Conservation (phyloP, 2,113 vertebrate genomes). For the Hylia prasina region DNA sequence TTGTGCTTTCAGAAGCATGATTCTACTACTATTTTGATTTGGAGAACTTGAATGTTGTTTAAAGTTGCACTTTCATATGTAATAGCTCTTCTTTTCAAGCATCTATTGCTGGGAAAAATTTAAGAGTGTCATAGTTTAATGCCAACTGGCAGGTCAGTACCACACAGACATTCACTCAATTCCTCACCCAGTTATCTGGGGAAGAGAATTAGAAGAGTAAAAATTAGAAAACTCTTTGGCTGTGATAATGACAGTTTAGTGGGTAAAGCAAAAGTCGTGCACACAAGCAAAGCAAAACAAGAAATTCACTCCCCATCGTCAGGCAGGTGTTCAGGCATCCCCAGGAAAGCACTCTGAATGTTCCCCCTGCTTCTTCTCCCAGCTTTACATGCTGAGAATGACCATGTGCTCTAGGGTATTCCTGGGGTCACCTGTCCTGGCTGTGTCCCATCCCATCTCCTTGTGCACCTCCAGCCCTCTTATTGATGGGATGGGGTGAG, state of each 20-base stretch:
- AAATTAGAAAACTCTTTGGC: background rate
- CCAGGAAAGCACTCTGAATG: background rate
- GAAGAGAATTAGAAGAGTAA: background rate
- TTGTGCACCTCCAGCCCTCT: rapidly evolving
- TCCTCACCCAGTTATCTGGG: background rate
- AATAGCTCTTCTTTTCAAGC: background rate
- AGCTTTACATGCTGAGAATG: background rate
- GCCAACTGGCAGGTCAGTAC: background rate
- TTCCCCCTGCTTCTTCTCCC: background rate
- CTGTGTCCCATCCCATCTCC: background rate
- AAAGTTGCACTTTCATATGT: background rate
- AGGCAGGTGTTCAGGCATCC: background rate
- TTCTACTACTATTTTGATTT: background rate
- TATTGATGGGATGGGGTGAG: background rate
- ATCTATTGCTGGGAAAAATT: background rate
- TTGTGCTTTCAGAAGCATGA: background rate
- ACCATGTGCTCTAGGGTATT: background rate
- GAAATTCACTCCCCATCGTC: background rate
- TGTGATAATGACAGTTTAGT: background rate
- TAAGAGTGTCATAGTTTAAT: background rate
- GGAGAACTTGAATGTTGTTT: background rate
- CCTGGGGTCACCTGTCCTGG: background rate
- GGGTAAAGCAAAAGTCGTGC: background rate
- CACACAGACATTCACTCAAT: background rate
- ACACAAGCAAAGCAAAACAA: background rate